Conservation (phyloP, 1,140 invertebrate genomes). For the Papilio helenus region DNA sequence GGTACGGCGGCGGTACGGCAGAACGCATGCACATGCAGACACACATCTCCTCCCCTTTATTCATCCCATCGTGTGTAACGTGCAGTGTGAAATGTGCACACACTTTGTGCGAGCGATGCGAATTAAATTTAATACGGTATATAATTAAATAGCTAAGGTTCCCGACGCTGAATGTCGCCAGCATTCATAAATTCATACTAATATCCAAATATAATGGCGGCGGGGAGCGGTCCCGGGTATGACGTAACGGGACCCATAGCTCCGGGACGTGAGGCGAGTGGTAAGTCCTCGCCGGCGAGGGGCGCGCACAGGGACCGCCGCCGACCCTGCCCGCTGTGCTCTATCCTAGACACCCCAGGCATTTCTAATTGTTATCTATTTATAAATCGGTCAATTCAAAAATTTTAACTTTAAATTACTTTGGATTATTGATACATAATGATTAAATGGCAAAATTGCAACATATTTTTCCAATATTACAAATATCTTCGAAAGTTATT, state of each 20-base stretch:
- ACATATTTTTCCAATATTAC: too few relatives aligned
- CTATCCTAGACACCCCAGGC: neutral
- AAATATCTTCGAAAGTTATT: too few relatives aligned
- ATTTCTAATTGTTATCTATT: neutral
- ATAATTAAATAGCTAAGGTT: conserved; percentile 9
- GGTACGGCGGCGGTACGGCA: neutral
- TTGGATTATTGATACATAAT: too few relatives aligned
- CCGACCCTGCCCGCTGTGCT: too few relatives aligned
- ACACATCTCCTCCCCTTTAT: neutral
- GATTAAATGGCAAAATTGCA: too few relatives aligned
- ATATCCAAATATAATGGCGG: neutral
- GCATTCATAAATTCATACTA: neutral
- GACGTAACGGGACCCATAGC: neutral
- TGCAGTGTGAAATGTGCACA: neutral
- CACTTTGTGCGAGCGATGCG: neutral
- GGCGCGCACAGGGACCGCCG: too few relatives aligned
- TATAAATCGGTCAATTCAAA: neutral
- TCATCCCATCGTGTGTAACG: neutral
- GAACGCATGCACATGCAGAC: neutral
- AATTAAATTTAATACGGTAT: conserved; percentile 1
- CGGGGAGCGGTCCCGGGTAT: neutral
- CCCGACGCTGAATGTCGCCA: neutral
- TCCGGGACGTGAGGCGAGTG: neutral
- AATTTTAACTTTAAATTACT: too few relatives aligned
- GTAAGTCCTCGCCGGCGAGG: neutral